These are phyloP conservation scores for Sturmia bella DNA, from an alignment of 2,888 invertebrate species.

Conservation along the genomic window DNA sequence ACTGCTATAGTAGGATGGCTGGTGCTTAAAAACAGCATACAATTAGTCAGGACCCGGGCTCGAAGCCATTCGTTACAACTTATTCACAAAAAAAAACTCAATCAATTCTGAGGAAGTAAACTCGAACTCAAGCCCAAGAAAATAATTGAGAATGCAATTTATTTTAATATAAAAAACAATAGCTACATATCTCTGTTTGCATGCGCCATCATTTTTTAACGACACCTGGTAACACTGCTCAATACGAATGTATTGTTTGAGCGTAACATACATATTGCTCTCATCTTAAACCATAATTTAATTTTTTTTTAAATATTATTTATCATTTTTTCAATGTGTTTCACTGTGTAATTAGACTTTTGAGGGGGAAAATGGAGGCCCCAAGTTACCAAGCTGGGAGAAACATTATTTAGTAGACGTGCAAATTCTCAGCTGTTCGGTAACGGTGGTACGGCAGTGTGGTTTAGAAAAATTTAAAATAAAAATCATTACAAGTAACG, in stretches of 20 bases:
- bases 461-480: slow-evolving; percentile 3
- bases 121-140: too few species aligned
- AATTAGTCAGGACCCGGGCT: too few species aligned
- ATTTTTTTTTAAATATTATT: not conserved
- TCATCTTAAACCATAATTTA: slow-evolving; percentile 59
- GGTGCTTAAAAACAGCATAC: too few species aligned
- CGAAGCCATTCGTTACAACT: too few species aligned
- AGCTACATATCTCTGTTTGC: too few species aligned
- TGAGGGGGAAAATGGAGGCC: slow-evolving; percentile 38
- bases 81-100: too few species aligned
- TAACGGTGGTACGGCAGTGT: slow-evolving; percentile 40
- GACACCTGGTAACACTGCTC: too few species aligned
- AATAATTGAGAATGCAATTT: too few species aligned
- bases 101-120: too few species aligned
- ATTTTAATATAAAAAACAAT: too few species aligned
- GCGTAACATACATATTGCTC: slow-evolving; percentile 6
- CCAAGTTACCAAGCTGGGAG: slow-evolving; percentile 48
- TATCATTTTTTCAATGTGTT: not conserved
- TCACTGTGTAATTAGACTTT: slow-evolving; percentile 9
- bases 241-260: not conserved
- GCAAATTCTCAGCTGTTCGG: slow-evolving; percentile 65
- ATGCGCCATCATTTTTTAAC: too few species aligned
- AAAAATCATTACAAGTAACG: slow-evolving; percentile 30
- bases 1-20: too few species aligned
- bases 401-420: slow-evolving; percentile 64